These are phyloP conservation scores for Cactoblastis cactorum DNA, from an alignment of 2,888 invertebrate species.

Conservation along the genomic window DNA sequence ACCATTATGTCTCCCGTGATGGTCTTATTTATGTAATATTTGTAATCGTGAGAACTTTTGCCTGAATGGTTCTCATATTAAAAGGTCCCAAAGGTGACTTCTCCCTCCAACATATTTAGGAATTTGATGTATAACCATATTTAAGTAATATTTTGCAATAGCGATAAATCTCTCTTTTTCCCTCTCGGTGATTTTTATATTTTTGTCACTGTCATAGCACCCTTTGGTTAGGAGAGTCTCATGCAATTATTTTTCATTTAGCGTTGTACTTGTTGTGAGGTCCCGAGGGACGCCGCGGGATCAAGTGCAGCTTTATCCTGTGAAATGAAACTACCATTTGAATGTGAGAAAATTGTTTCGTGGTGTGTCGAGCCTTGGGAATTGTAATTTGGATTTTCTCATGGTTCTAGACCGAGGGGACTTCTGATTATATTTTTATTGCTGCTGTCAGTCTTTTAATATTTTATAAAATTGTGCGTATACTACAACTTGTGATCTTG, in stretches of 20 bases:
- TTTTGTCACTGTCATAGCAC: constrained; percentile 30
- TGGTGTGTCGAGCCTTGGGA: constrained; percentile 47
- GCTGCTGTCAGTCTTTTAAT: neutral
- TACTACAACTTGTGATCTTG: too few species aligned
- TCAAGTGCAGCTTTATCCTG: constrained; percentile 56
- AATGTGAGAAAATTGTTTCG: constrained; percentile 63
- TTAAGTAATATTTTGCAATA: neutral
- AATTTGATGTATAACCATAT: constrained; percentile 18
- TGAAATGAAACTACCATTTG: constrained; percentile 54
- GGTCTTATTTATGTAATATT: neutral
- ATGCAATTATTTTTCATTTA: constrained; percentile 77
- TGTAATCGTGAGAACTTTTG: constrained; percentile 40
- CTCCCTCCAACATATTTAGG: constrained; percentile 28
- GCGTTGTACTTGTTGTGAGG: constrained; percentile 50
- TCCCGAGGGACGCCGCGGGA: constrained; percentile 56
- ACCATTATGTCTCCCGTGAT: neutral
- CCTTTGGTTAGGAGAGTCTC: constrained; percentile 30
- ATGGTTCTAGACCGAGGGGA: constrained; percentile 27
- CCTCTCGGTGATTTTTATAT: constrained; percentile 21
- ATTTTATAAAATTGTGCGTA: too few species aligned
- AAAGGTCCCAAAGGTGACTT: constrained; percentile 47
- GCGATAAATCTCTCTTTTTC: constrained; percentile 4
- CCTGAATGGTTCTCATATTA: constrained; percentile 48
- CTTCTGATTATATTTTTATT: constrained; percentile 1
- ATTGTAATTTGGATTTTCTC: constrained; percentile 52